These are phyloP conservation scores for Cephus nigrinus DNA, from an alignment of 2,888 invertebrate genomes.

Conservation along the genomic window DNA sequence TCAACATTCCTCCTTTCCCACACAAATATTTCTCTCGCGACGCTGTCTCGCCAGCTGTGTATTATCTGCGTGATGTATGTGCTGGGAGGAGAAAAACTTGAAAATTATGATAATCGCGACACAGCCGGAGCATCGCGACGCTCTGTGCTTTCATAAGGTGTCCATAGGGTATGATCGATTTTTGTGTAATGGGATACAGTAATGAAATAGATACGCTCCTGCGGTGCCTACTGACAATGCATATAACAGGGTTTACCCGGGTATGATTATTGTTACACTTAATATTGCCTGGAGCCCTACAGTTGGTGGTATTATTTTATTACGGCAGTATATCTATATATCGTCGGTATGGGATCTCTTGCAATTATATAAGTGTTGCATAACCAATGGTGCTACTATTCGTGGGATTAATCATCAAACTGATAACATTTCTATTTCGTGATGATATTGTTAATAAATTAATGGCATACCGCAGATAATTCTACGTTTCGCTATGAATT, in stretches of 20 bases:
- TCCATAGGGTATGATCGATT: background rate
- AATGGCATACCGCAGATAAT: background rate
- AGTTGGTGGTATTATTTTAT: background rate
- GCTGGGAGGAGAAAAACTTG: conserved; percentile 23
- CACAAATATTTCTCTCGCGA: conserved; percentile 46
- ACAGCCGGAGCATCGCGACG: conserved; percentile 6
- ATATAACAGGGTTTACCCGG: background rate
- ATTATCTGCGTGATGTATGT: conserved; percentile 47
- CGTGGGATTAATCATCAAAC: background rate
- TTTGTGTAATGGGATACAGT: background rate
- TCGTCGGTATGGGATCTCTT: background rate
- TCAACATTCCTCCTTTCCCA: conserved; percentile 47
- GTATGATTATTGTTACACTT: background rate
- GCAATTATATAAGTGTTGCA: background rate
- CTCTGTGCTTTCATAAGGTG: background rate
- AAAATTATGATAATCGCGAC: conserved; percentile 26
- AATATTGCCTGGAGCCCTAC: background rate
- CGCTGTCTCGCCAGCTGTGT: conserved; percentile 31
- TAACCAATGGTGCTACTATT: background rate
- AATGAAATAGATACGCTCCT: background rate
- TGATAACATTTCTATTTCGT: background rate
- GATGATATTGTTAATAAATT: background rate
- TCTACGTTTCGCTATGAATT: background rate
- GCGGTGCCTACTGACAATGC: background rate
- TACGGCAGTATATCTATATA: background rate